Conservation (phyloP, 2,888 invertebrate species). For the Pediacus dermestoides region DNA sequence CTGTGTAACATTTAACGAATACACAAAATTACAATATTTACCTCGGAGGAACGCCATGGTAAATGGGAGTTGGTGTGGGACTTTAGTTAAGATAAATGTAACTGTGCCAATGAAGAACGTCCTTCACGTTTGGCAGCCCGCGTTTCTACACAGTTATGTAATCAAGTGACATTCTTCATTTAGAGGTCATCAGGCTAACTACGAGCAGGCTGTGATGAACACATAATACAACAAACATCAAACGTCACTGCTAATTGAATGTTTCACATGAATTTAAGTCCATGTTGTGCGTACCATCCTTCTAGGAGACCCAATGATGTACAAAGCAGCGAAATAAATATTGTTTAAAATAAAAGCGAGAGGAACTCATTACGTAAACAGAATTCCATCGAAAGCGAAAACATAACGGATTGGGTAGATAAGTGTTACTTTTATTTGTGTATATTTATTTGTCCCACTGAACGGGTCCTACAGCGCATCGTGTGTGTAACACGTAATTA, state of each 20-base stretch:
- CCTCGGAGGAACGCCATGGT: conserved; percentile 20
- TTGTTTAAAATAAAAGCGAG: conserved; percentile 15
- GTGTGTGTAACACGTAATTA: too few species aligned
- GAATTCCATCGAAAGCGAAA: conserved; percentile 41
- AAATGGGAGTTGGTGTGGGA: conserved; percentile 4
- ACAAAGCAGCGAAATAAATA: conserved; percentile 10
- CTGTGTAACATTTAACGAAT: too few species aligned
- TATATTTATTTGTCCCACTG: neutral
- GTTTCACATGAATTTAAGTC: conserved; percentile 6
- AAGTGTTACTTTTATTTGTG: conserved; percentile 7
- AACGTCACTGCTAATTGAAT: conserved; percentile 25
- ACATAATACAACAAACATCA: conserved; percentile 16
- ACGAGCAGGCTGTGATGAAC: conserved; percentile 28
- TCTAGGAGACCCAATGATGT: conserved; percentile 9
- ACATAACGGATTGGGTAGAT: conserved; percentile 19
- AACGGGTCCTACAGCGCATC: conserved; percentile 1
- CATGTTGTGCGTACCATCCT: conserved; percentile 12
- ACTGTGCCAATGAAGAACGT: conserved; percentile 34
- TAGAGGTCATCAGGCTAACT: conserved; percentile 37
- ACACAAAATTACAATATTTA: too few species aligned
- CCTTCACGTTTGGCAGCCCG: conserved; percentile 39
- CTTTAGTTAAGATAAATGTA: conserved; percentile 17
- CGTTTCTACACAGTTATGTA: conserved; percentile 34
- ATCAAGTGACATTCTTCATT: conserved; percentile 41
- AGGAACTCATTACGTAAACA: conserved; percentile 23